Base-by-base conservation (phyloP, 2,888 invertebrate genomes). In the Andrena bucephala region DNA sequence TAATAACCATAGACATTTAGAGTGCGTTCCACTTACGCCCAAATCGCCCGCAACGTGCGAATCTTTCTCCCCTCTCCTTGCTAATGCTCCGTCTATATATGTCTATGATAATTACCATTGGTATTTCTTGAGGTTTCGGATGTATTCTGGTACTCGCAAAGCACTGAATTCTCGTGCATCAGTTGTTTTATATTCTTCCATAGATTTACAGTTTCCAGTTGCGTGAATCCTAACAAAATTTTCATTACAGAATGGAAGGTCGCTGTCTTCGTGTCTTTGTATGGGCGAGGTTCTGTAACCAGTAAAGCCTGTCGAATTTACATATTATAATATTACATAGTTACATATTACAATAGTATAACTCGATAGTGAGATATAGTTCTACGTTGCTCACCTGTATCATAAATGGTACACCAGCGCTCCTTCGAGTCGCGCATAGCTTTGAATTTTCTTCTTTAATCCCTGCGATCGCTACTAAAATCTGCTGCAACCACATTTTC, bases 341-440 rank as follows among this genome's bases (percentile, higher is more conserved):
- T 77, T 68, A 16, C 24, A 20, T 27, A 27, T 16, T 16, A 10
- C 7, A 33, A 20, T 54, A 33, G 10, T 31, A 57, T 24, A 60
- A 36, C 1, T 16, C 3, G 42, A 42, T 6, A 36, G 8, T 8
- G 10, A 13, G 20, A 36, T 5, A 62, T 20, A 16, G 16, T 59
- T 33, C 24, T 2, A 36, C 16, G 7, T 33, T 48, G 36, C 16
- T 13, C 77, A 97, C 97, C 95, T 97, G 97, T 86, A 98, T 96
- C 95, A 99, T 97, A 93, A 97, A 99, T 0, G 99, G 99, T 73
- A 99, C 95, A 0, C 99, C 99, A 13, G 99, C 99, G 93, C 99
- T 98, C 82, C 99, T 95, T 29, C 99, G 95, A 0, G 99, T 99
- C 5, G 98, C 95, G 91, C 97, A 97, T 16, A 97, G 94, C 91